Percentiles rank a stretch among this genome's conserved stretches.
Evolutionary conservation across 2,797 vertebrate species (phyloP).

Genomic region (Syncerus caffer): DNA sequence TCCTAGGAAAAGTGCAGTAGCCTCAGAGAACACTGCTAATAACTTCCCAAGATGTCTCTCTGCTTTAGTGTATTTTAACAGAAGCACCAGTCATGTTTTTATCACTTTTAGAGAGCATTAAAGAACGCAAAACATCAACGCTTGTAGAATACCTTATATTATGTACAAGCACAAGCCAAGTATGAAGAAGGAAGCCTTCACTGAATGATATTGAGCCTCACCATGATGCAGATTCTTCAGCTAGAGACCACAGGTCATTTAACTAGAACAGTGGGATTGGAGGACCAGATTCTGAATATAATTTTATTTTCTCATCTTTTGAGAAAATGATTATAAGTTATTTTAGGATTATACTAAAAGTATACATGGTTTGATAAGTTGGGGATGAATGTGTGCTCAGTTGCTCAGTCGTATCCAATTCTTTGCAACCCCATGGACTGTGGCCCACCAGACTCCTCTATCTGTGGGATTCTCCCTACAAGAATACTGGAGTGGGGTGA

Average conservation of each 20-base stretch:
- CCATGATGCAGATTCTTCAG: neutral
- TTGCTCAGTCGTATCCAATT: neutral
- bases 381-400: neutral
- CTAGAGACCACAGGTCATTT: neutral
- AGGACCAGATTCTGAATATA: neutral
- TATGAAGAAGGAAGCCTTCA: neutral
- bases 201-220: neutral
- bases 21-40: constrained; percentile 2
- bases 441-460: neutral
- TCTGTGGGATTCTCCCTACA: neutral
- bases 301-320: neutral
- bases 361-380: neutral
- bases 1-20: neutral
- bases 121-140: neutral
- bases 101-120: neutral
- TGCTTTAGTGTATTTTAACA: neutral
- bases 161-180: neutral
- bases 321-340: neutral
- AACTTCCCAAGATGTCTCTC: neutral
- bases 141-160: neutral
- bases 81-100: neutral
- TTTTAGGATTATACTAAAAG: neutral
- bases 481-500: neutral
- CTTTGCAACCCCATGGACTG: neutral
- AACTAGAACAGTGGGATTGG: neutral